Conservation (phyloP, 2,113 vertebrate genomes). For the Octodon degus region DNA sequence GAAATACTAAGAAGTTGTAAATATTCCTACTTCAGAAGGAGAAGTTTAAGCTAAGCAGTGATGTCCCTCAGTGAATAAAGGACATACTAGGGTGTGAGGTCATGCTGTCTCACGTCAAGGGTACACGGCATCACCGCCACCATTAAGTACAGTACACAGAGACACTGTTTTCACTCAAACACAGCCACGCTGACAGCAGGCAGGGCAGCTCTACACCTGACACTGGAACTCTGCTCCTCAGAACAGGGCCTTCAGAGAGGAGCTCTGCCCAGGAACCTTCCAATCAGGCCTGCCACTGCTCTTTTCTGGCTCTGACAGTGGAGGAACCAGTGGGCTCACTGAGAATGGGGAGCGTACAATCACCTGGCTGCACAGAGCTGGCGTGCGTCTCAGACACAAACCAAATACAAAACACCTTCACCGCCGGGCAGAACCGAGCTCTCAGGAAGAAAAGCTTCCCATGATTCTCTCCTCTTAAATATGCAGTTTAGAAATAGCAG, state of each 20-base stretch:
- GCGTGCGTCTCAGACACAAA: background rate
- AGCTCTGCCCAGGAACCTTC: background rate
- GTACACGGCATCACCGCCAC: background rate
- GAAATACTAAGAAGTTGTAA: background rate
- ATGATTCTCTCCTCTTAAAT: background rate
- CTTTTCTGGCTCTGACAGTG: background rate
- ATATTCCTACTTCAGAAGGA: background rate
- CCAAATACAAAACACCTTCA: background rate
- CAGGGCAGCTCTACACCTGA: too few relatives aligned
- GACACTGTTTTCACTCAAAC: background rate
- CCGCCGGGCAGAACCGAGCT: background rate
- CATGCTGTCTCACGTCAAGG: background rate
- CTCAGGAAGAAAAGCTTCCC: background rate
- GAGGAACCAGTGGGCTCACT: background rate
- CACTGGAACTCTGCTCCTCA: fast-evolving
- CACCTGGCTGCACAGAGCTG: background rate
- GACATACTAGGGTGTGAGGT: background rate
- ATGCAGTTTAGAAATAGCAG: background rate
- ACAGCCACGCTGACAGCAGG: fast-evolving
- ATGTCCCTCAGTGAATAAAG: background rate
- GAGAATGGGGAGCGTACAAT: background rate
- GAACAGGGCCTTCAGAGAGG: background rate
- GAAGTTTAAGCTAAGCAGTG: background rate
- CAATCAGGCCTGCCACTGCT: background rate
- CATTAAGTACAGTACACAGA: fast-evolving